Evolutionary conservation across 1,140 invertebrate genomes (phyloP), one percentile per base, ranked within the genome.

Genomic region (Thereuonema tuberculata): DNA sequence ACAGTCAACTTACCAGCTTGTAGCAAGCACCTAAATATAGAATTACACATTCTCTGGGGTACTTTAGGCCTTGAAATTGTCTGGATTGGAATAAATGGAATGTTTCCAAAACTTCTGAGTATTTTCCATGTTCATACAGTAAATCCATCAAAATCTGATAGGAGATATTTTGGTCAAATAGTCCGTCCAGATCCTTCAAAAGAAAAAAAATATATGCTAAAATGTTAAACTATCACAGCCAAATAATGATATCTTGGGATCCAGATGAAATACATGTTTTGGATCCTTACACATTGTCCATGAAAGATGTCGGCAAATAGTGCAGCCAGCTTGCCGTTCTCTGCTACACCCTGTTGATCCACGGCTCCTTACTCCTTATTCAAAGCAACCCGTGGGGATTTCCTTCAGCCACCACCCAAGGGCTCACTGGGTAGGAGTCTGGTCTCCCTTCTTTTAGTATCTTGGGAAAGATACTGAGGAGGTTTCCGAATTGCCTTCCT

Each of bases 1-100:
- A n/a, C n/a, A n/a, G n/a, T n/a, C n/a, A n/a, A n/a, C 67, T 77
- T 75, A 88, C 86, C 73, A 86, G 69, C 80, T 86, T 86, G 67
- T 86, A 87, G 70, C 82, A 87, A 24, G 84, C 78, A 55, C 81
- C 86, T 52, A 84, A 67, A 25, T 79, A 73, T 24, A 90, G 67
- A 25, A 83, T 76, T 3, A 84, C 68, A 46, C 76, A 71, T 72
- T 86, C 84, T 67, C 79, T 82, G 1, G 85, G 85, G 70, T 77
- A 85, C 59, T 79, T 79, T 1, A 72, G 71, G 64, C 79, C 81
- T 60, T 78, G 73, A 1, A 81, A 64, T 67, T 82, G 77, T 0
- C 72, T 65, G 67, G 78, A 72, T 37, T 67, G 63, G 5, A 85
- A 75, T 15, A 71, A 68, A 37, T 86, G 76, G 71, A 82, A 87